phyloP scores from a whole-genome alignment of 2,888 invertebrate species.

The Myopa tessellatipennis region DNA sequence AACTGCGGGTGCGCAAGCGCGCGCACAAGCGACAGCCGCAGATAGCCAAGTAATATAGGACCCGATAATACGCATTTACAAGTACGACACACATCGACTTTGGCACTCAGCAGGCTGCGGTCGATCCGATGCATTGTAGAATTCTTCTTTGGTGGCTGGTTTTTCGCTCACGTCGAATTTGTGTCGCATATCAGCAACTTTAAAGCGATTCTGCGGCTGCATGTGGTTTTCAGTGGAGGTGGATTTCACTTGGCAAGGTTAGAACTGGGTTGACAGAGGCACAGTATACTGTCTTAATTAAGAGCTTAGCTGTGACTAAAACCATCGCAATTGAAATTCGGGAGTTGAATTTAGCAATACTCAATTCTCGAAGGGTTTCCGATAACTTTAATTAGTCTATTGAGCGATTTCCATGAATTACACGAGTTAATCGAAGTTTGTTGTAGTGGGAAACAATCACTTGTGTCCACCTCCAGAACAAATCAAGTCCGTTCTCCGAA shows the following conservation, averaged over 20 bases:
- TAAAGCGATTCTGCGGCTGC: background rate
- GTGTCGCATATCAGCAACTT: background rate
- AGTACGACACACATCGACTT: background rate
- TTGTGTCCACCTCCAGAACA: conserved; percentile 23
- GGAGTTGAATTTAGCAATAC: too few relatives aligned
- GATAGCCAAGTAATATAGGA: background rate
- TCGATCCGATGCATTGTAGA: background rate
- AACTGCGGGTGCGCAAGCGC: conserved; percentile 16
- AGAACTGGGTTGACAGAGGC: background rate
- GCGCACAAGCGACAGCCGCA: background rate
- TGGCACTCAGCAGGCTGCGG: background rate
- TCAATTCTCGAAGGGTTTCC: too few relatives aligned
- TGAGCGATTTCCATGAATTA: too few relatives aligned
- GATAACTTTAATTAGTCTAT: too few relatives aligned
- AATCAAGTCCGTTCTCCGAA: too few relatives aligned
- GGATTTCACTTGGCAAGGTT: background rate
- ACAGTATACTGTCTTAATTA: too few relatives aligned
- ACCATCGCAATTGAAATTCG: too few relatives aligned
- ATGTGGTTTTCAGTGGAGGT: background rate
- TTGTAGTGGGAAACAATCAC: too few relatives aligned
- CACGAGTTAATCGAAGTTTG: too few relatives aligned
- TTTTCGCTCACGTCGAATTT: background rate
- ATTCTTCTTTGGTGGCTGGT: conserved; percentile 24
- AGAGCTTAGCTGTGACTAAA: too few relatives aligned
- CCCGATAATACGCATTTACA: conserved; percentile 6